Evolutionary conservation across 2,888 invertebrate genomes (phyloP).

Genomic region (Napeogenes inachia): DNA sequence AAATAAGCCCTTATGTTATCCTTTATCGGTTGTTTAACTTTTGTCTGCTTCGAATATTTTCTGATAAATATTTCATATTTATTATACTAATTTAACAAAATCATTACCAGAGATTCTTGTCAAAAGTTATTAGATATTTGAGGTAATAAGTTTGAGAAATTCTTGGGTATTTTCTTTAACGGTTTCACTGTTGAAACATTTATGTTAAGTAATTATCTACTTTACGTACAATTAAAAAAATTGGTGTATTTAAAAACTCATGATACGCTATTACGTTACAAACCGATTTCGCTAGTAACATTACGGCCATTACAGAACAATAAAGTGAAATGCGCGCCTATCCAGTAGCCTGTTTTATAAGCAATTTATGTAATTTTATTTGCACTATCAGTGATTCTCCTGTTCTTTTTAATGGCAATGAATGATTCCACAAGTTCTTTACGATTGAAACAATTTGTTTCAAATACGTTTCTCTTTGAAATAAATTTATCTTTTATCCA

Average conservation of each 20-base stretch:
- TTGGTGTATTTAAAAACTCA: not conserved
- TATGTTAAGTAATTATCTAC: too few species aligned
- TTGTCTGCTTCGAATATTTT: constrained; percentile 30
- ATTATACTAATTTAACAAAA: constrained; percentile 22
- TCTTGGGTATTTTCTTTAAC: too few species aligned
- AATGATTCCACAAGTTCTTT: not conserved
- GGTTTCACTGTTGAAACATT: too few species aligned
- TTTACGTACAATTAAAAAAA: not conserved
- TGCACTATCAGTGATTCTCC: constrained; percentile 28
- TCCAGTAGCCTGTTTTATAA: constrained; percentile 31
- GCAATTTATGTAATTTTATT: constrained; percentile 37
- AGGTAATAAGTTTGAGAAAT: too few species aligned
- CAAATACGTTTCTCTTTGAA: too few species aligned
- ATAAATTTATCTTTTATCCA: too few species aligned
- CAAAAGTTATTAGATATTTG: constrained; percentile 1
- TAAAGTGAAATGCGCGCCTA: constrained; percentile 32
- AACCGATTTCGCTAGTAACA: constrained; percentile 9
- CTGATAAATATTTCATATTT: constrained; percentile 29
- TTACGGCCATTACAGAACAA: constrained; percentile 29
- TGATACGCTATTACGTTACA: constrained; percentile 7
- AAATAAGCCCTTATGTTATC: constrained; percentile 51
- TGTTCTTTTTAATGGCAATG: constrained; percentile 18
- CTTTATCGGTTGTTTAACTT: constrained; percentile 43
- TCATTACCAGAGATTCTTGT: constrained; percentile 2
- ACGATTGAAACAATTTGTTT: too few species aligned